Evolutionary conservation across 1,140 invertebrate genomes (phyloP).

Genomic region (Centruroides sculpturatus): DNA sequence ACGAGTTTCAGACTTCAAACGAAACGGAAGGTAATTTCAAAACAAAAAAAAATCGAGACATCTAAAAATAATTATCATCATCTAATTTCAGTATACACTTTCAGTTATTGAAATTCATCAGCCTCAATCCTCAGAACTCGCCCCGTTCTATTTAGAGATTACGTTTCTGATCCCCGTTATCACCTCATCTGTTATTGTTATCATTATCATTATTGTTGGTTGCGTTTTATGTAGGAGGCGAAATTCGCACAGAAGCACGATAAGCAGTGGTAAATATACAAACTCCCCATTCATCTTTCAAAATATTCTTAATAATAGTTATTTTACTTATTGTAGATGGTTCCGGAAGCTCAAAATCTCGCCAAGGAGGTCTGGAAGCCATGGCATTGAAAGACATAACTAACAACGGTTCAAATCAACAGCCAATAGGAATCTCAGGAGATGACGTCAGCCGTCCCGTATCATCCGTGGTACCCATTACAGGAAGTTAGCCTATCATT

Average conservation of each 20-base stretch:
- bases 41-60: background rate
- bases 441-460: too few species aligned
- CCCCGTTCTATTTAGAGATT: background rate
- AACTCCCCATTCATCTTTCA: too few species aligned
- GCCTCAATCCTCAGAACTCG: background rate
- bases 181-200: background rate
- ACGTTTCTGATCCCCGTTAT: background rate
- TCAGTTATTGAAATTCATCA: background rate
- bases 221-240: background rate
- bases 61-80: too few species aligned
- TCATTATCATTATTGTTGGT: background rate
- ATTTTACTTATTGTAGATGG: too few species aligned
- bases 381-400: too few species aligned
- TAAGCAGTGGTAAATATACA: background rate
- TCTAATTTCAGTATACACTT: background rate
- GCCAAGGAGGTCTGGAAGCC: too few species aligned
- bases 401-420: too few species aligned
- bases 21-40: background rate
- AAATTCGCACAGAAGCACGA: background rate
- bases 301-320: too few species aligned
- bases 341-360: too few species aligned
- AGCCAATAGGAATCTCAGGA: too few species aligned
- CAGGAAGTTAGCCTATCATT: too few species aligned
- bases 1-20: slow-evolving; percentile 8
- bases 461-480: too few species aligned